Conservation (phyloP, 1,140 invertebrate species). For the Drosophila oshimai region DNA sequence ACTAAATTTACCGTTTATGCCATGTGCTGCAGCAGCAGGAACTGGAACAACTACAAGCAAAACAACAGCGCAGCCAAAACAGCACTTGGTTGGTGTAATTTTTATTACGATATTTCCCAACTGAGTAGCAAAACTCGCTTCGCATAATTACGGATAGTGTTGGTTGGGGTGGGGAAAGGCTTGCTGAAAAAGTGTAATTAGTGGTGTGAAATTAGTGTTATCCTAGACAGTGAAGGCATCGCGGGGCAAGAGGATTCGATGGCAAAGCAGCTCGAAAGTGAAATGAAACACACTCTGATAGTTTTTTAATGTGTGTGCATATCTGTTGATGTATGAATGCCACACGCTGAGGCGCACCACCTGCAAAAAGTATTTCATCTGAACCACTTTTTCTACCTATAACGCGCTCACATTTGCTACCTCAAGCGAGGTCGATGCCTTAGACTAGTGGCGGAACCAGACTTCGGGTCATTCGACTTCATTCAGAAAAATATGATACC, state of each 20-base stretch:
- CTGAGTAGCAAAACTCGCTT: slow-evolving; percentile 58
- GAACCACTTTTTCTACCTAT: too few species aligned
- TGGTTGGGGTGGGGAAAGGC: neutral
- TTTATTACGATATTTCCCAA: slow-evolving; percentile 62
- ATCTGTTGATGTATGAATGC: slow-evolving; percentile 13
- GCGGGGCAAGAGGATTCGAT: neutral
- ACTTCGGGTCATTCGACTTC: too few species aligned
- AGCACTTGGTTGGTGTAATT: slow-evolving; percentile 30
- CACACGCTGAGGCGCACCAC: slow-evolving; percentile 1
- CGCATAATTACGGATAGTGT: slow-evolving; percentile 60
- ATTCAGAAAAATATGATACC: too few species aligned
- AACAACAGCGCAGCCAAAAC: neutral
- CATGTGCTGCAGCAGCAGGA: slow-evolving; percentile 1
- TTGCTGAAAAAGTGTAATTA: slow-evolving; percentile 60
- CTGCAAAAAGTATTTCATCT: neutral
- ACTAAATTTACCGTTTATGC: neutral
- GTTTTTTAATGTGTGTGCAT: slow-evolving; percentile 53
- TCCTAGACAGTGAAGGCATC: slow-evolving; percentile 32
- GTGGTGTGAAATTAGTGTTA: slow-evolving; percentile 72
- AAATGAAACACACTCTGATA: slow-evolving; percentile 66
- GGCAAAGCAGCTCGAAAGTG: slow-evolving; percentile 34
- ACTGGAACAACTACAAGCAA: neutral
- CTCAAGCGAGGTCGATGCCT: neutral
- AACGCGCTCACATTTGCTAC: neutral
- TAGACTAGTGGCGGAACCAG: neutral